Conservation (phyloP, 2,888 invertebrate genomes). For the Limnephilus rhombicus region DNA sequence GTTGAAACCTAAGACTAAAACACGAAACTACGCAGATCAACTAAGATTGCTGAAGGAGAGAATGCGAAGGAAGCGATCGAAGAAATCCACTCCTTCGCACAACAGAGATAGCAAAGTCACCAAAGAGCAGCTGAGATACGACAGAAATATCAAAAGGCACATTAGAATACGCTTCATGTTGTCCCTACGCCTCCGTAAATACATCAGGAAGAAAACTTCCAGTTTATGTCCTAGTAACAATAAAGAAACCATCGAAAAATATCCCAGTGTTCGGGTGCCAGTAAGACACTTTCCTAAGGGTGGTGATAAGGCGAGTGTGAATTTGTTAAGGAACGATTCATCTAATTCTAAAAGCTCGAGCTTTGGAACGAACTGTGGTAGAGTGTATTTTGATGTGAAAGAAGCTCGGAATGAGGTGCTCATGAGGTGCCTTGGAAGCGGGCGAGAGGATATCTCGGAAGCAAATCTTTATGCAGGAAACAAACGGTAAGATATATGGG, state of each 20-base stretch:
- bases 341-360: constrained; percentile 74
- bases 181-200: constrained; percentile 80
- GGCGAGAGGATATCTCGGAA: constrained; percentile 65
- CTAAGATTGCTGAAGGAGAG: constrained; percentile 56
- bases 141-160: constrained; percentile 81
- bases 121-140: constrained; percentile 77
- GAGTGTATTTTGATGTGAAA: constrained; percentile 74
- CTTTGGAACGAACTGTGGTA: constrained; percentile 73
- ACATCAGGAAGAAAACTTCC: constrained; percentile 71
- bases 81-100: constrained; percentile 67
- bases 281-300: constrained; percentile 56
- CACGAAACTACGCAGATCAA: constrained; percentile 49
- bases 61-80: constrained; percentile 46
- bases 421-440: constrained; percentile 76
- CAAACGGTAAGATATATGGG: constrained; percentile 35
- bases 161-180: constrained; percentile 83
- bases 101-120: constrained; percentile 69
- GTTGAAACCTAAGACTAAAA: constrained; percentile 9
- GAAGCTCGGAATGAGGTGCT: constrained; percentile 76
- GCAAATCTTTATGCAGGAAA: constrained; percentile 49
- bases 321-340: constrained; percentile 68
- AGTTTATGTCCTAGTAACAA: constrained; percentile 9
- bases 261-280: constrained; percentile 53
- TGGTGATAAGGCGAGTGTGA: constrained; percentile 12
- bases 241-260: constrained; percentile 42